Base-by-base conservation (phyloP, 2,888 invertebrate genomes). In the Germaria angustata region DNA sequence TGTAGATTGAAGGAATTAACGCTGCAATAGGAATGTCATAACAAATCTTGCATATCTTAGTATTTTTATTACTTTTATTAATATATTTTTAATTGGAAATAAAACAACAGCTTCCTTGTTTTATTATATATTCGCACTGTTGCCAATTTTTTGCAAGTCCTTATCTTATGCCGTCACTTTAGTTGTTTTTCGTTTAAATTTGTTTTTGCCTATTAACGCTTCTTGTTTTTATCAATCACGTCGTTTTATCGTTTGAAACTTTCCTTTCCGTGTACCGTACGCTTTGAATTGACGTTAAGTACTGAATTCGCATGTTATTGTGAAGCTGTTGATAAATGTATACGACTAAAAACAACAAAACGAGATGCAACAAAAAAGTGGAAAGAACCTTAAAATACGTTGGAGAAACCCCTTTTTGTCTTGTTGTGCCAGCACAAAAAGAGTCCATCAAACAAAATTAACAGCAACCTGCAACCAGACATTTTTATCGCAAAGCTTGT, bases 241-340 rank as follows among this genome's bases (percentile, higher is more conserved):
- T 57, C 69, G 20, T 15, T n/a, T n/a, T n/a, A 41, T 20, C 57
- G 57, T 46, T 41, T n/a, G 28, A 61, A 41, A 51, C 61, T 59
- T 17, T 75, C 65, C 59, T 57, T 41, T 61, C 46, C 72, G 55
- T 68, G 34, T 84, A 85, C 85, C 85, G 81, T 80, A 72, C 85
- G 82, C 84, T 84, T 84, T 84, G 85, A 87, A 83, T 85, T 84
- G 69, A 84, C 86, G 87, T 88, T 86, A 88, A 88, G 86, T 84
- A 88, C 89, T 89, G 88, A 87, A 84, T 82, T 81, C 78, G 84
- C 73, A 80, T 80, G 77, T 65, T 81, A 83, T 83, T 72, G 82
- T 84, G 86, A 85, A 80, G 85, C 85, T 84, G 86, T 68, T 87
- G 88, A 86, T 88, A 89, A 87, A 86, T 84, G 86, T 86, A 84